Evolutionary conservation across 2,797 vertebrate species (phyloP), one percentile per base, ranked within the genome.

Genomic region (Forpus xanthops): DNA sequence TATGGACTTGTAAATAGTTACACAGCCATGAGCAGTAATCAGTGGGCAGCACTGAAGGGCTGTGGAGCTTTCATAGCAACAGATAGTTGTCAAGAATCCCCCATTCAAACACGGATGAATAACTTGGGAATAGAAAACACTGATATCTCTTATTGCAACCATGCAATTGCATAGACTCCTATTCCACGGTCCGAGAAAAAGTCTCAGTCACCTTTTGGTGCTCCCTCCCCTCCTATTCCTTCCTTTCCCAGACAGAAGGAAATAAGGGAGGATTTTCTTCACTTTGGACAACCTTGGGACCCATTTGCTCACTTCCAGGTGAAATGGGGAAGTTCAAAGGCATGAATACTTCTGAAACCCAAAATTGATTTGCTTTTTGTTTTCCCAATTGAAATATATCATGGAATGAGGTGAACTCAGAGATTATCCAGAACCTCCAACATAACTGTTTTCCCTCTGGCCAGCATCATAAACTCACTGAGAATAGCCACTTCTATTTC

Each of bases 21-120:
- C 13, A 1, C 5, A 45, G 21, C 39, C 2, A 0, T 23, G 56
- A 60, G 5, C 49, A 39, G 71, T 20, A 61, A 64, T 16, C 50
- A 17, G 1, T 0, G 0, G 35, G 49, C 39, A 65, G 50, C 0
- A 0, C 21, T 42, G 56, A 66, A 50, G 1, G 3, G 58, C 24
- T 30, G 31, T 15, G 58, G 74, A 55, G 45, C 58, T 28, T 83
- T 52, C 42, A 39, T 21, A 55, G 45, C 35, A 61, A 55, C 76
- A 61, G 25, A 3, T 1, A 5, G 66, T 10, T 35, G 56, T 58
- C 61, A 52, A 76, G 47, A 61, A 35, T 49, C 10, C 2, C 19
- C 35, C 37, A 33, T 23, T 58, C 27, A 11, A 31, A 15, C 21
- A 50, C 15, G 20, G 50, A 71, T 45, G 25, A 14, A 12, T 45